Percentiles rank a stretch among this genome's conserved stretches.
Conservation (phyloP, 2,888 invertebrate genomes). For the Leptopilina syphax region DNA sequence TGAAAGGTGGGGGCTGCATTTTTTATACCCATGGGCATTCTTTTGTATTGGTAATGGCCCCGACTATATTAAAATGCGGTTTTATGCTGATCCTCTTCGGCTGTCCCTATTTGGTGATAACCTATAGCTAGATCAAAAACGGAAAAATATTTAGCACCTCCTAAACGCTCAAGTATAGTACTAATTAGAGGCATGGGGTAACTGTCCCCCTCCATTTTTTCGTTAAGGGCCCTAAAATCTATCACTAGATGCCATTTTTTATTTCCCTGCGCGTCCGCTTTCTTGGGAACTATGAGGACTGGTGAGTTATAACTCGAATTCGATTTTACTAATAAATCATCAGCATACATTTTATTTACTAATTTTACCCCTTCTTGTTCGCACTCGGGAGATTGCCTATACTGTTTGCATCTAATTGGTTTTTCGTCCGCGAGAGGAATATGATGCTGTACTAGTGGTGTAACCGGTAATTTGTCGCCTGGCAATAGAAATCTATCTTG, state of each 20-base stretch:
- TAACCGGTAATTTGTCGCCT: neutral
- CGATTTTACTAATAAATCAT: neutral
- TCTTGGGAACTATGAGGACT: neutral
- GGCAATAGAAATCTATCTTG: neutral
- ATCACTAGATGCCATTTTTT: too few species aligned
- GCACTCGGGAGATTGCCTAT: neutral
- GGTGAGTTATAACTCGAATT: neutral
- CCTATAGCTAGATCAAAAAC: neutral
- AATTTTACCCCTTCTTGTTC: neutral
- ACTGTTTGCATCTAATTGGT: neutral
- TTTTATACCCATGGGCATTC: neutral
- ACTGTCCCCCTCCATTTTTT: neutral
- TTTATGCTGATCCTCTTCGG: neutral
- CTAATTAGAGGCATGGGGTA: neutral
- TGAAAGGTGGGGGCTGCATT: neutral
- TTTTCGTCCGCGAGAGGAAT: neutral
- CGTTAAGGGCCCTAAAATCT: neutral
- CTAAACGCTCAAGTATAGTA: neutral
- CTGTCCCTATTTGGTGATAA: neutral
- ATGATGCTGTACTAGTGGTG: neutral
- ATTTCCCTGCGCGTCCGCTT: too few species aligned
- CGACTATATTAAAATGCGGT: neutral
- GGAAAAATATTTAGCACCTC: conserved; percentile 35
- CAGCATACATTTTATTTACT: neutral
- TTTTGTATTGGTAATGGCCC: conserved; percentile 9